Conservation (phyloP, 2,797 vertebrate species). For the Selene dorsalis region DNA sequence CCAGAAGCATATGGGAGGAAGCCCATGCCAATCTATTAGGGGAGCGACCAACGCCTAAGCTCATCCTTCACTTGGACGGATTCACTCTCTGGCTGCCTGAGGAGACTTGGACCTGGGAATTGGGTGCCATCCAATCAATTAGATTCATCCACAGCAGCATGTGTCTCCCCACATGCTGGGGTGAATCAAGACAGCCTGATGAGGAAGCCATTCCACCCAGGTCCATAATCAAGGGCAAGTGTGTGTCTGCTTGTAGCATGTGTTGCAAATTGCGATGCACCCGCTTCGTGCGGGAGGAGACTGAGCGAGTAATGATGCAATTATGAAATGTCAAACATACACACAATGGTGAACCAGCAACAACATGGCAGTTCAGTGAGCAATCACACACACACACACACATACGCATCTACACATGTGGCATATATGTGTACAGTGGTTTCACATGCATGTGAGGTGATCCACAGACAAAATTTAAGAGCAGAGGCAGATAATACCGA, state of each 20-base stretch:
- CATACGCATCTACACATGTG: background rate
- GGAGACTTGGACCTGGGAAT: conserved; percentile 80
- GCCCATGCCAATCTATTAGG: conserved; percentile 77
- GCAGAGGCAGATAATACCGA: conserved; percentile 67
- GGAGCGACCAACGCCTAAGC: conserved; percentile 68
- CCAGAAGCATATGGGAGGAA: conserved; percentile 73
- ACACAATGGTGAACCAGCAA: conserved; percentile 56
- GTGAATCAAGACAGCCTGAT: conserved; percentile 79
- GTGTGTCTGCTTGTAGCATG: conserved; percentile 75
- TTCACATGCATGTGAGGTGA: conserved; percentile 21
- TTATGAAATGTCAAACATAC: conserved; percentile 79
- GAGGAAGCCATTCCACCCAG: conserved; percentile 79
- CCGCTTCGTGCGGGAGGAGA: conserved; percentile 59
- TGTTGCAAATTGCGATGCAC: conserved; percentile 75
- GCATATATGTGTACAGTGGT: conserved; percentile 18
- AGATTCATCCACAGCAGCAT: conserved; percentile 82
- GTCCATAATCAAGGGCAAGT: conserved; percentile 82
- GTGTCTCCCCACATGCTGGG: conserved; percentile 80
- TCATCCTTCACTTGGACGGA: conserved; percentile 82
- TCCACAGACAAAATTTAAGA: conserved; percentile 48
- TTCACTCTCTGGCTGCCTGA: conserved; percentile 77
- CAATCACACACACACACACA: conserved; percentile 10
- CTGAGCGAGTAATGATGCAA: conserved; percentile 78
- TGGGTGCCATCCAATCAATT: conserved; percentile 85
- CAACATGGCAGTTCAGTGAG: conserved; percentile 49